phyloP scores from a whole-genome alignment of 2,797 vertebrate genomes.

The Aulostomus chinensis region DNA sequence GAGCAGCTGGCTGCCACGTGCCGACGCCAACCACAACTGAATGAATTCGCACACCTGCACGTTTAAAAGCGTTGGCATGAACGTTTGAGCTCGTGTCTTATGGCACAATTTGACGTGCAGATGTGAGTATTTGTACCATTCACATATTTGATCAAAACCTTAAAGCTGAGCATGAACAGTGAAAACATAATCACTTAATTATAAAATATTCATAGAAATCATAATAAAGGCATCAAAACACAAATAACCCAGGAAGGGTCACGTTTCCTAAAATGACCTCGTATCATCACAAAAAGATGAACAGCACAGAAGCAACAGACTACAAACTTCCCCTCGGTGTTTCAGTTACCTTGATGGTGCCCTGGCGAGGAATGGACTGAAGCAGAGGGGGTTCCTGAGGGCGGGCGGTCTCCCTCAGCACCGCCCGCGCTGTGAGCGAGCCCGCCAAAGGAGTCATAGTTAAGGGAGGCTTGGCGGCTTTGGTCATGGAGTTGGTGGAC shows the following conservation, averaged over 20 bases:
- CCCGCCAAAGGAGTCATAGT: conserved; percentile 51
- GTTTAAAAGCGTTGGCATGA: background rate
- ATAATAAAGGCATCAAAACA: background rate
- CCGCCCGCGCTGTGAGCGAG: conserved; percentile 41
- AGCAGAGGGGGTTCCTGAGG: conserved; percentile 70
- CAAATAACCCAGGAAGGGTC: background rate
- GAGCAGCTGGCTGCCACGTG: conserved; percentile 1
- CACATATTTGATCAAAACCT: background rate
- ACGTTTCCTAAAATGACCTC: background rate
- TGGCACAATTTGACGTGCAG: conserved; percentile 22
- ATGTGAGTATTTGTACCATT: conserved; percentile 12
- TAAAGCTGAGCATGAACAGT: too few relatives aligned
- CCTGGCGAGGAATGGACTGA: conserved; percentile 79
- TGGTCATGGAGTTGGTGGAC: conserved; percentile 68
- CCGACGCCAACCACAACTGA: too few relatives aligned
- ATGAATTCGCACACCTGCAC: conserved; percentile 32
- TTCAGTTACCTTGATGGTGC: conserved; percentile 69
- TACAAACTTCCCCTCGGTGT: fast-evolving
- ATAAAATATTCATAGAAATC: too few relatives aligned
- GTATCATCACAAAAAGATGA: background rate
- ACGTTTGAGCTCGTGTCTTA: background rate
- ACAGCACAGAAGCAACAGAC: too few relatives aligned
- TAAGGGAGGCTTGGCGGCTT: conserved; percentile 49
- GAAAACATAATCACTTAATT: too few relatives aligned
- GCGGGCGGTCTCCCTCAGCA: conserved; percentile 43